Evolutionary conservation across 2,797 vertebrate species (phyloP), one percentile per base, ranked within the genome.

Genomic region (Mormyrops boulengeri): DNA sequence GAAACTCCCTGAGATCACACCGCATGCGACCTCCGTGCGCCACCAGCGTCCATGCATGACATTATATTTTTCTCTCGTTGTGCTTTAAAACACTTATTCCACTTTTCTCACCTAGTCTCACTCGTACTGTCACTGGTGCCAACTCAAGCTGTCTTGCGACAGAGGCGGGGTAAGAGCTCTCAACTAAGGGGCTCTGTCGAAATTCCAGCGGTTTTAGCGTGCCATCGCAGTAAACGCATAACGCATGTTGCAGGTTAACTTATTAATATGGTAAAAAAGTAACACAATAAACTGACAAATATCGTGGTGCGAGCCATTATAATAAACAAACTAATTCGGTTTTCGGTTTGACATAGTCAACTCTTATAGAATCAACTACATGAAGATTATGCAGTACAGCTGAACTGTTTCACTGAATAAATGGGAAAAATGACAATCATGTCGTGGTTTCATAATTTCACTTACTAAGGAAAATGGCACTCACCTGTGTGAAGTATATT

Each of bases 111-210:
- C 90, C 89, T 87, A 87, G 90, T 86, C 91, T 92, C 93, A 94
- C 94, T 93, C 94, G 92, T 93, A 88, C 91, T 90, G 93, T 88
- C 91, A 91, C 92, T 91, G 66, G 66, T 93, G 88, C 92, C 92
- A 92, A 93, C 94, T 93, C 94, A 94, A 94, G 94, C 92, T 93
- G 91, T 91, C 91, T 95, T 87, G 93, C 87, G 91, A 94, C 94
- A 94, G 92, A 92, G 96, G 95, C 94, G 96, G 95, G 91, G 95
- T 93, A 91, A 92, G 89, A 66, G 9, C 93, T 93, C 90, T 49
- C 91, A 91, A 92, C 9, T 91, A 92, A 96, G 94, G 95, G 95
- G 93, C 90, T 93, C 90, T 88, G 92, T 92, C 89, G 91, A 95
- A 96, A 95, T 91, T 93, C 69, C 90, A 91, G 62, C 44, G 66